phyloP scores from a whole-genome alignment of 2,888 invertebrate genomes.

The Philonicus albiceps region DNA sequence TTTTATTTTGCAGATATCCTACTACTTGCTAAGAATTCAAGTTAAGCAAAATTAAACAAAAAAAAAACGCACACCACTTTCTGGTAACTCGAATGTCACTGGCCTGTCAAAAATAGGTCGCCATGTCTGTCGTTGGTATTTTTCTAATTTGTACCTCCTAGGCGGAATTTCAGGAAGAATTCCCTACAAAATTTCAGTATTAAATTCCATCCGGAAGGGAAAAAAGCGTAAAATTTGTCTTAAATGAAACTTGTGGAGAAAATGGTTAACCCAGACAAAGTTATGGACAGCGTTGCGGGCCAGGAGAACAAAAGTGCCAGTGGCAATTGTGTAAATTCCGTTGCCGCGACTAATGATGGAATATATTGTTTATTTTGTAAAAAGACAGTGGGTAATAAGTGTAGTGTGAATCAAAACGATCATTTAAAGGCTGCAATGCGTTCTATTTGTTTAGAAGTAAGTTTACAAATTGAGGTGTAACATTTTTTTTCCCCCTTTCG shows the following conservation, averaged over 20 bases:
- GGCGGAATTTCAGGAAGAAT: background rate
- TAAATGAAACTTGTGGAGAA: background rate
- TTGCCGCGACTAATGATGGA: background rate
- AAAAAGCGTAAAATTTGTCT: background rate
- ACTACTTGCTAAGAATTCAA: background rate
- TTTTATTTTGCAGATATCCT: background rate
- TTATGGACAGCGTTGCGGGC: background rate
- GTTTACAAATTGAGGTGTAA: background rate
- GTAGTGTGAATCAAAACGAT: background rate
- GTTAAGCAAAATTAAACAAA: background rate
- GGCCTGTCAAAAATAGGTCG: background rate
- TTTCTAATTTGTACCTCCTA: background rate
- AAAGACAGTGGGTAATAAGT: background rate
- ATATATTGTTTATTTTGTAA: conserved; percentile 14
- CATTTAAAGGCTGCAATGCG: background rate
- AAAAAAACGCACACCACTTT: background rate
- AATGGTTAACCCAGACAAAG: conserved; percentile 10
- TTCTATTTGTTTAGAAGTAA: background rate
- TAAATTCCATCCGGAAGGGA: background rate
- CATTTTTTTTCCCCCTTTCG: background rate
- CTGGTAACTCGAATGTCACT: background rate
- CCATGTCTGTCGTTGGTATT: background rate
- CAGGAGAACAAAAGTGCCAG: background rate
- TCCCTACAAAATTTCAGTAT: background rate
- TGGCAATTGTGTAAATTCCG: background rate